phyloP scores from a whole-genome alignment of 1,140 invertebrate genomes.

The Apis florea region DNA sequence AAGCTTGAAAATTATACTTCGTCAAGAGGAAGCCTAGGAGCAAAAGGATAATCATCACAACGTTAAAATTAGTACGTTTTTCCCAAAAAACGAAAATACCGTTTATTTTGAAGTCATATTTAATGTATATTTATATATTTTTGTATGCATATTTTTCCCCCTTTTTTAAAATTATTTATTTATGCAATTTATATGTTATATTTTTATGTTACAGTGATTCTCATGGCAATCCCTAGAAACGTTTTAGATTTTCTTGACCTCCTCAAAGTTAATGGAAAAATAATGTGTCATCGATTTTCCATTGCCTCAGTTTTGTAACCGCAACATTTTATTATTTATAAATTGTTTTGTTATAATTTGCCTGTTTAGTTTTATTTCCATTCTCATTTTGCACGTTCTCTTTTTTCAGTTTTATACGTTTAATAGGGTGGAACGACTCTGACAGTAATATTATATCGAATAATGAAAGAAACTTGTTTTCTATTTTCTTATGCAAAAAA shows the following conservation, averaged over 20 bases:
- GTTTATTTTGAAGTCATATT: too few relatives aligned
- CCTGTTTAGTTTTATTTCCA: background rate
- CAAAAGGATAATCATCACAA: background rate
- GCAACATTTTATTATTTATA: slow-evolving; percentile 8
- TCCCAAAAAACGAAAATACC: background rate
- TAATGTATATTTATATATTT: too few relatives aligned
- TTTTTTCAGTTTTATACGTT: too few relatives aligned
- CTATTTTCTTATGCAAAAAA: too few relatives aligned
- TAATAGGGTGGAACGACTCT: too few relatives aligned
- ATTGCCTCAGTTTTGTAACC: background rate
- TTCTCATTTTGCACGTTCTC: too few relatives aligned
- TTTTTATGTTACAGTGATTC: background rate
- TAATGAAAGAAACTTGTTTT: too few relatives aligned
- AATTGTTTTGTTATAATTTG: background rate
- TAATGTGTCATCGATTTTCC: background rate
- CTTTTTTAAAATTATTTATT: background rate
- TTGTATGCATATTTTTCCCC: too few relatives aligned
- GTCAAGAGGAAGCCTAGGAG: background rate
- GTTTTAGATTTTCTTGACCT: background rate
- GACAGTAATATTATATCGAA: too few relatives aligned
- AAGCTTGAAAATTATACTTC: background rate
- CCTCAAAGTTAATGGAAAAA: background rate
- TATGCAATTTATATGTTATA: background rate
- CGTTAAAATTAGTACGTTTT: background rate
- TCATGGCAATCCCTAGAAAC: background rate